Conservation (phyloP, 2,113 vertebrate species). For the Elaphurus davidianus region DNA sequence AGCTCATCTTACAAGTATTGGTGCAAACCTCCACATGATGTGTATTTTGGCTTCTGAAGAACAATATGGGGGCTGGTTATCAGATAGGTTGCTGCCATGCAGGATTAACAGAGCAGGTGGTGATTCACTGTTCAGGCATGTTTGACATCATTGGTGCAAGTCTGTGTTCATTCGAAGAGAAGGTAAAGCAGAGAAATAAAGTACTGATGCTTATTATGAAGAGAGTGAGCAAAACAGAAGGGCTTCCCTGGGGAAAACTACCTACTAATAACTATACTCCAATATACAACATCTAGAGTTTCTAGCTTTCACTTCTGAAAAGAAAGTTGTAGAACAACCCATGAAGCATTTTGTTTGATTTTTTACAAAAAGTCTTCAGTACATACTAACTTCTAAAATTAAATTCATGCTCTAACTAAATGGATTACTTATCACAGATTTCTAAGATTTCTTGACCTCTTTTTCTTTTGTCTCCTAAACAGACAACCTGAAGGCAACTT, state of each 20-base stretch:
- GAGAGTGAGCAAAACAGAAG: background rate
- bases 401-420: background rate
- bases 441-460: background rate
- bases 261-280: background rate
- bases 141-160: background rate
- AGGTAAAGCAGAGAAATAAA: background rate
- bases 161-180: background rate
- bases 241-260: background rate
- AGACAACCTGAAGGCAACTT: background rate
- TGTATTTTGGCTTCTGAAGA: background rate
- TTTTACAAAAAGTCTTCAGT: background rate
- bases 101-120: background rate
- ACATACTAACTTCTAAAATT: background rate
- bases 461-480: background rate
- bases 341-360: constrained; percentile 8
- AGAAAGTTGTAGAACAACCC: background rate
- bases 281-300: background rate
- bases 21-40: background rate
- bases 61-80: background rate
- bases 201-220: background rate
- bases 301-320: background rate
- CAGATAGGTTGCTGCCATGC: background rate
- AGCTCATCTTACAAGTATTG: background rate
- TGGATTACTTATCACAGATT: background rate
- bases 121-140: background rate